Conservation (phyloP, 2,113 vertebrate genomes). For the Chelonoidis abingdonii region DNA sequence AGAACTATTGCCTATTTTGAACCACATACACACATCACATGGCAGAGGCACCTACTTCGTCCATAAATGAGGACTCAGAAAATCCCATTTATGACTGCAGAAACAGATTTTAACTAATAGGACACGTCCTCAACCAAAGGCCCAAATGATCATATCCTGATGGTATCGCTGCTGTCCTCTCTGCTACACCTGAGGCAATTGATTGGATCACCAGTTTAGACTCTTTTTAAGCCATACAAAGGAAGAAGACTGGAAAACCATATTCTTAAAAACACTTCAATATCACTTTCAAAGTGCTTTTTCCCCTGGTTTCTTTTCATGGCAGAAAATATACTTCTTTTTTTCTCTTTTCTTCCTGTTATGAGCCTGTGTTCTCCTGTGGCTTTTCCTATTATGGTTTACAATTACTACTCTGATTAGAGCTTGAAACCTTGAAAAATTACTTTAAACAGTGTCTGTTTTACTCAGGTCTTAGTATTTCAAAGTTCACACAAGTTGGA, state of each 20-base stretch:
- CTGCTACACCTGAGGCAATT: background rate
- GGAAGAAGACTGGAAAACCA: background rate
- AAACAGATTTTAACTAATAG: background rate
- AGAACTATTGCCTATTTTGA: background rate
- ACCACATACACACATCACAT: background rate
- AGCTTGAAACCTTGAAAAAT: background rate
- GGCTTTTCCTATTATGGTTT: conserved; percentile 34
- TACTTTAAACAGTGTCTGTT: background rate
- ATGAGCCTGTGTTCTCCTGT: background rate
- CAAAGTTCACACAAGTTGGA: background rate
- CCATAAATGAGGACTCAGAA: background rate
- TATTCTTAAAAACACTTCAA: background rate
- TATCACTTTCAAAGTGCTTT: background rate
- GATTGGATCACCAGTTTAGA: background rate
- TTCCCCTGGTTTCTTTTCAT: background rate
- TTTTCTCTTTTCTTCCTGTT: background rate
- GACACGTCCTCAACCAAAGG: background rate
- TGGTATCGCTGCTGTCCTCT: background rate
- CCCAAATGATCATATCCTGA: background rate
- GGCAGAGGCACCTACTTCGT: background rate
- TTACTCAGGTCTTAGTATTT: background rate
- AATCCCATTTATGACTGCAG: background rate
- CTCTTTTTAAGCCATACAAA: background rate
- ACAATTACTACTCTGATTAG: conserved; percentile 4
- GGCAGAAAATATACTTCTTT: background rate